Evolutionary conservation across 2,797 vertebrate genomes (phyloP).

Genomic region (Sebastes alutus): DNA sequence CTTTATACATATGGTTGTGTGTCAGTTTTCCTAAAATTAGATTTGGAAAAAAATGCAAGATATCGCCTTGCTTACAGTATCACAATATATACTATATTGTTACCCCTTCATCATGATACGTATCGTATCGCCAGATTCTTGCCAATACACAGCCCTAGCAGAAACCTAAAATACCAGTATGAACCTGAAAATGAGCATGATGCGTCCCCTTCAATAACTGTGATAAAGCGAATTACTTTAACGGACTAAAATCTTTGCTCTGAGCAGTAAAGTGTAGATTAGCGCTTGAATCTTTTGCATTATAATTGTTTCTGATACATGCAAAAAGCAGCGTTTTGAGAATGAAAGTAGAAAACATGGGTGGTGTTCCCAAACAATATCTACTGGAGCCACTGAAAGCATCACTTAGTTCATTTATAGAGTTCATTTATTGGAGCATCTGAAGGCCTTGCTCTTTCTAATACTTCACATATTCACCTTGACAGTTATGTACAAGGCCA

Average conservation of each 20-base stretch:
- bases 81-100: too few relatives aligned
- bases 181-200: background rate
- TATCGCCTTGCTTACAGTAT: too few relatives aligned
- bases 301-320: background rate
- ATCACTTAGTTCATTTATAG: background rate
- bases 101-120: too few relatives aligned
- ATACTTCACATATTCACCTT: constrained; percentile 30
- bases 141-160: background rate
- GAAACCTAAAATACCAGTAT: background rate
- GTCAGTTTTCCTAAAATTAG: too few relatives aligned
- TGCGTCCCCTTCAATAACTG: background rate
- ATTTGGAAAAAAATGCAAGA: too few relatives aligned
- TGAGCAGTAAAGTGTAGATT: background rate
- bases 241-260: background rate
- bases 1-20: too few relatives aligned
- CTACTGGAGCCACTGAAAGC: background rate
- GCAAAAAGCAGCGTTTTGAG: background rate
- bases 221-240: background rate
- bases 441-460: constrained; percentile 7
- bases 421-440: constrained; percentile 1
- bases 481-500: constrained; percentile 10
- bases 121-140: too few relatives aligned
- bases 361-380: background rate
- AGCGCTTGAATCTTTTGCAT: background rate
- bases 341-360: background rate